Percentiles rank a stretch among this genome's conserved stretches.
Conservation (phyloP, 2,888 invertebrate genomes). For the Eilema caniola region DNA sequence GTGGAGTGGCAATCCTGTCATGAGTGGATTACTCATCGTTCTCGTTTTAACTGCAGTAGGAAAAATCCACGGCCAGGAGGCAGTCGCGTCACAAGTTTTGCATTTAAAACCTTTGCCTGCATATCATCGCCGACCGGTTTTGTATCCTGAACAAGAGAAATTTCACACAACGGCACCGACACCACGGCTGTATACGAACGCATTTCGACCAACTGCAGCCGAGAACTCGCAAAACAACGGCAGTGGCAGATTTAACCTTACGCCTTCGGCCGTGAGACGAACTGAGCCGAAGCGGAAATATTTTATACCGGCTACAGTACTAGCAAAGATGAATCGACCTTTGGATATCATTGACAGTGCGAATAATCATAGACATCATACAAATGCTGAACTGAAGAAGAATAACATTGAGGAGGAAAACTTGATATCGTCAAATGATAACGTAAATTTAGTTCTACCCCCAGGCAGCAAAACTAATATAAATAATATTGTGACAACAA, state of each 20-base stretch:
- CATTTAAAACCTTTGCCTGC: conserved; percentile 37
- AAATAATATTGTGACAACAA: conserved; percentile 40
- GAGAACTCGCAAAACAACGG: conserved; percentile 28
- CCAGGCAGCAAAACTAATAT: conserved; percentile 17
- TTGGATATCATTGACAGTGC: conserved; percentile 33
- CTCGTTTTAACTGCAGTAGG: conserved; percentile 57
- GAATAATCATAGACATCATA: conserved; percentile 18
- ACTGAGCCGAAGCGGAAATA: conserved; percentile 46
- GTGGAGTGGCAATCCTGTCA: conserved; percentile 43
- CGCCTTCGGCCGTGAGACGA: conserved; percentile 39
- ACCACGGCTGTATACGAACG: conserved; percentile 40
- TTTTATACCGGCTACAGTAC: conserved; percentile 40
- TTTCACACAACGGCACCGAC: conserved; percentile 30
- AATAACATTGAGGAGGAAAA: conserved; percentile 16
- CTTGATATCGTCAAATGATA: conserved; percentile 8
- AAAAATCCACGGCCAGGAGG: conserved; percentile 59
- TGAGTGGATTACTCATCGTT: conserved; percentile 62
- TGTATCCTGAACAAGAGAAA: conserved; percentile 30
- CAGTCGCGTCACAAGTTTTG: conserved; percentile 48
- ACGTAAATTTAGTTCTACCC: conserved; percentile 16
- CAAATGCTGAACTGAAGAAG: conserved; percentile 16
- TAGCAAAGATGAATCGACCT: conserved; percentile 34
- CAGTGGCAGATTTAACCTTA: conserved; percentile 38
- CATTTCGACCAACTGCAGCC: conserved; percentile 34
- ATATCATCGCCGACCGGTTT: conserved; percentile 38